A percentile compares a stretch with the other conserved stretches of the same genome.
phyloP scores from a whole-genome alignment of 2,888 invertebrate species.

The Drosophila cognata region DNA sequence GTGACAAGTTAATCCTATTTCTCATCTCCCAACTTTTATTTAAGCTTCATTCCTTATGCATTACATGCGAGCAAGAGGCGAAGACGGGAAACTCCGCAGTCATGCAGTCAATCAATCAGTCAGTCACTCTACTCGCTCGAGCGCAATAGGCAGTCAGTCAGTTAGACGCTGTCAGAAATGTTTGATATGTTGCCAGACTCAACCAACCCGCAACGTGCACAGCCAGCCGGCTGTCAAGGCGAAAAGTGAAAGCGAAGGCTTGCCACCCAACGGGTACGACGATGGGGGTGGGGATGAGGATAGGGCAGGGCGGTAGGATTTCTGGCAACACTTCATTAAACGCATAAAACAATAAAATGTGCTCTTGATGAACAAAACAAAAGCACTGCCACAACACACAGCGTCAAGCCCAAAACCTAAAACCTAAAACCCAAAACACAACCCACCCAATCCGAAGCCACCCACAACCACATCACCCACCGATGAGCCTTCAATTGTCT shows the following conservation, averaged over 20 bases:
- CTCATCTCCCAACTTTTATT: constrained; percentile 81
- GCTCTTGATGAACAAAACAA: constrained; percentile 67
- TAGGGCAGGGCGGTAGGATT: constrained; percentile 3
- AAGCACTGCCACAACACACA: constrained; percentile 14
- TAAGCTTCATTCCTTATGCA: constrained; percentile 81
- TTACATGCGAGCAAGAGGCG: constrained; percentile 57
- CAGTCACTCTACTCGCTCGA: constrained; percentile 32
- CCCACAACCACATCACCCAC: constrained; percentile 17
- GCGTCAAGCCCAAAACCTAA: constrained; percentile 1
- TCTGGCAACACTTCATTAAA: constrained; percentile 78
- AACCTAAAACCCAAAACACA: neutral
- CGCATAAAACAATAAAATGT: constrained; percentile 79
- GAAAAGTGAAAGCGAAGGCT: constrained; percentile 77
- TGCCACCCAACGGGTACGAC: constrained; percentile 28
- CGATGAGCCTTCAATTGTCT: constrained; percentile 55
- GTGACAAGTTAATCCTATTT: constrained; percentile 83
- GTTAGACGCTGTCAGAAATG: constrained; percentile 67
- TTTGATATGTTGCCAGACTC: constrained; percentile 66
- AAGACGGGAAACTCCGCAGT: constrained; percentile 34
- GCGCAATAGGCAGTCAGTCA: constrained; percentile 35
- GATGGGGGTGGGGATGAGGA: neutral
- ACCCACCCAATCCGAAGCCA: constrained; percentile 5
- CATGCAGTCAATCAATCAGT: constrained; percentile 62
- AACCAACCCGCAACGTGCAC: neutral
- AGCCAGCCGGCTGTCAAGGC: constrained; percentile 17